These are phyloP conservation scores for Paraplagusia blochii DNA, from an alignment of 2,113 vertebrate genomes.

Conservation along the genomic window DNA sequence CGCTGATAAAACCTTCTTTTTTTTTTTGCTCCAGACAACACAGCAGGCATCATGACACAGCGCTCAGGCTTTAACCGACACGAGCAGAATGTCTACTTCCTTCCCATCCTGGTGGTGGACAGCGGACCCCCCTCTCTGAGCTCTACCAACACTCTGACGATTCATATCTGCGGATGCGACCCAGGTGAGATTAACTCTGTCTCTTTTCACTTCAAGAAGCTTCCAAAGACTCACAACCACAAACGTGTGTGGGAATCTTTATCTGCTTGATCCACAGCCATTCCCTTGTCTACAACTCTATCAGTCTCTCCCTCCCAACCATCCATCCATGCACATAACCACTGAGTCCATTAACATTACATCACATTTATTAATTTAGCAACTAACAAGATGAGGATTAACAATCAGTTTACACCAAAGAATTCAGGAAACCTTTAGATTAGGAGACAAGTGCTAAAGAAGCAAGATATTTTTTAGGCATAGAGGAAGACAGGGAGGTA, in stretches of 20 bases:
- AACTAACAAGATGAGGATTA: too few relatives aligned
- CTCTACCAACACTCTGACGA: conserved; percentile 95
- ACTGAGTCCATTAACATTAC: too few relatives aligned
- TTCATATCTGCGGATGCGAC: conserved; percentile 91
- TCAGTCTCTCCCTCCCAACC: too few relatives aligned
- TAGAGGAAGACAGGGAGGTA: too few relatives aligned
- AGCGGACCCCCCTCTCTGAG: conserved; percentile 89
- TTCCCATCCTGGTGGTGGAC: conserved; percentile 94
- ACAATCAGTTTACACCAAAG: too few relatives aligned
- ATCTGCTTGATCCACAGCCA: background rate
- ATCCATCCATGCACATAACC: too few relatives aligned
- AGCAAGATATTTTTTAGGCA: too few relatives aligned
- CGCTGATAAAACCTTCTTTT: background rate
- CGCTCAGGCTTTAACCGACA: conserved; percentile 90
- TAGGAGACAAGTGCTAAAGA: too few relatives aligned
- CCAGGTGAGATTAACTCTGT: conserved; percentile 56
- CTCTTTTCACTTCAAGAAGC: conserved; percentile 35
- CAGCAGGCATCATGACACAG: conserved; percentile 87
- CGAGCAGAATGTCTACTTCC: conserved; percentile 92
- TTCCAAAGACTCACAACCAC: conserved; percentile 53
- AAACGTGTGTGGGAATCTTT: background rate
- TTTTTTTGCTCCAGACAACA: conserved; percentile 82
- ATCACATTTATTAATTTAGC: too few relatives aligned
- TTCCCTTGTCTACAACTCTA: too few relatives aligned
- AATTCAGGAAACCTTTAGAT: too few relatives aligned